A percentile compares a stretch with the other conserved stretches of the same genome.
phyloP scores from a whole-genome alignment of 37 sponge, comb jelly and placozoan genomes.

The Halichondria panicea region DNA sequence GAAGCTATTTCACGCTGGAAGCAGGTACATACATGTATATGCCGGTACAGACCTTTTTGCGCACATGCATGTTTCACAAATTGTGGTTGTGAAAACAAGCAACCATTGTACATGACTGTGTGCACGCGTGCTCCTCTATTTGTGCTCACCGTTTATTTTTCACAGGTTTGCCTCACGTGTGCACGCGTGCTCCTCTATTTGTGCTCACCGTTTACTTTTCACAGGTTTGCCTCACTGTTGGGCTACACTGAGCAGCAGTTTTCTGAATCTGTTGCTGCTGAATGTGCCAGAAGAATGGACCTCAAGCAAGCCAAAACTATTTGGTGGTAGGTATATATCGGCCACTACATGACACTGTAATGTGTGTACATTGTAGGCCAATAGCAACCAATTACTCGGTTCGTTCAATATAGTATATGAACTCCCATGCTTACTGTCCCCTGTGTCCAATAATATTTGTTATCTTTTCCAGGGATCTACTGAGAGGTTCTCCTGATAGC shows the following conservation, averaged over 20 bases:
- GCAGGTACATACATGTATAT: neutral
- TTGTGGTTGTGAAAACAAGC: too few species aligned
- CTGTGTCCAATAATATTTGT: too few species aligned
- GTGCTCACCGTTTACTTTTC: neutral
- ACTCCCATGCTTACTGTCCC: too few species aligned
- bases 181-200: too few species aligned
- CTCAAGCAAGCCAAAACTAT: neutral
- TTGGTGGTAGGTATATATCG: conserved; percentile 12
- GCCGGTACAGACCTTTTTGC: neutral
- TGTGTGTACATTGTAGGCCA: neutral
- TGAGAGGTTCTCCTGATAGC: neutral
- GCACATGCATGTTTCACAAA: neutral
- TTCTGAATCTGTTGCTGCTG: neutral
- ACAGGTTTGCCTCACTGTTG: conserved; percentile 13
- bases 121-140: too few species aligned
- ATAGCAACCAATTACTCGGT: too few species aligned
- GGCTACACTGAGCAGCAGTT: conserved; percentile 11
- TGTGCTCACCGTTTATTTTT: neutral
- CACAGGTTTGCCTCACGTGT: conserved; percentile 7
- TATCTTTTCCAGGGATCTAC: conserved; percentile 5
- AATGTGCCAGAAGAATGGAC: neutral
- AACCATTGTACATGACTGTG: too few species aligned
- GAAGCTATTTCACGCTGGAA: neutral
- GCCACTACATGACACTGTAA: neutral
- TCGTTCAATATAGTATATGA: too few species aligned